A percentile compares a stretch with the other conserved stretches of the same genome.
Conservation (phyloP, 1,140 invertebrate species). For the Drosophila tropicalis region DNA sequence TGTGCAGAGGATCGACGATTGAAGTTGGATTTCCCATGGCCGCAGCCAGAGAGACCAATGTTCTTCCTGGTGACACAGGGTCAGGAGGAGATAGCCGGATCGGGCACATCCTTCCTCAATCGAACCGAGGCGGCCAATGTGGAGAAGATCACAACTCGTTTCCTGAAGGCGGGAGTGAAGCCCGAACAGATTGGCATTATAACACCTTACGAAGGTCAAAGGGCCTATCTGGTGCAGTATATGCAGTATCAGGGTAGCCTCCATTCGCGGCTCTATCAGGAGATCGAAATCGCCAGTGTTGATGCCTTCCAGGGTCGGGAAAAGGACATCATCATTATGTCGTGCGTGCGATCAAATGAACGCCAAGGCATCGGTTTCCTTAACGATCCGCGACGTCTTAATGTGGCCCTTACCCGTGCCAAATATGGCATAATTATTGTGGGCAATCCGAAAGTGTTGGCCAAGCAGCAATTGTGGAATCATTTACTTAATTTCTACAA, state of each 20-base stretch:
- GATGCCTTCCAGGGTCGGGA: slow-evolving; percentile 99
- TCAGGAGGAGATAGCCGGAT: slow-evolving; percentile 99
- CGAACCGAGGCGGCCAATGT: slow-evolving; percentile 99
- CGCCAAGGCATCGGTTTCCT: slow-evolving; percentile 98
- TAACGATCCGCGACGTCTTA: slow-evolving; percentile 98
- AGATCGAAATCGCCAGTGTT: slow-evolving; percentile 99
- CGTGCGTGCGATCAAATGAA: slow-evolving; percentile 96
- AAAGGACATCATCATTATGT: slow-evolving; percentile 99
- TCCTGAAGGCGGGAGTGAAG: slow-evolving; percentile 96
- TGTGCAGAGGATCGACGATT: slow-evolving; percentile 96
- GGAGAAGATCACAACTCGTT: slow-evolving; percentile 97
- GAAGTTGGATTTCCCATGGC: slow-evolving; percentile 99
- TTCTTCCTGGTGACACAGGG: slow-evolving; percentile 99
- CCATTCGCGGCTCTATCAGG: slow-evolving; percentile 98
- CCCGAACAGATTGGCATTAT: slow-evolving; percentile 99
- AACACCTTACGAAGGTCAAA: slow-evolving; percentile 99
- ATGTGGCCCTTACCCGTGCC: slow-evolving; percentile 98
- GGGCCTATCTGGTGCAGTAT: slow-evolving; percentile 98
- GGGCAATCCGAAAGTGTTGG: slow-evolving; percentile 99
- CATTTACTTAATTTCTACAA: slow-evolving; percentile 99
- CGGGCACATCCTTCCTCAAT: slow-evolving; percentile 99
- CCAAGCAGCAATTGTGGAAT: slow-evolving; percentile 99
- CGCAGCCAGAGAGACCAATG: slow-evolving; percentile 97
- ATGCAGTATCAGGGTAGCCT: slow-evolving; percentile 99
- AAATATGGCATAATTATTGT: slow-evolving; percentile 99